Conservation (phyloP, 2,888 invertebrate genomes). For the Myopa tessellatipennis region DNA sequence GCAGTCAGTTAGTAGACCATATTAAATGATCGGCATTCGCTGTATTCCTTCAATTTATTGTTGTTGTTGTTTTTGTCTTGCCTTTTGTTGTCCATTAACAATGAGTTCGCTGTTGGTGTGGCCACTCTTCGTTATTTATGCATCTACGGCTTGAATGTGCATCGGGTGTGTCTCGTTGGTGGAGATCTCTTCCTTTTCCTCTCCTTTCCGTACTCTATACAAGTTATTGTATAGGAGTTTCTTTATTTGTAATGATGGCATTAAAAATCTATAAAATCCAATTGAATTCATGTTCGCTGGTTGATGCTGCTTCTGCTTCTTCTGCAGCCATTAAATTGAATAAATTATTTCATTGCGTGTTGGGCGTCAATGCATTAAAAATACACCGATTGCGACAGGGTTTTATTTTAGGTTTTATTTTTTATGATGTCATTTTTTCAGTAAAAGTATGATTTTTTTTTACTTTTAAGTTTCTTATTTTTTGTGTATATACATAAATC, state of each 20-base stretch:
- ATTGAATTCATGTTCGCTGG: conserved; percentile 9
- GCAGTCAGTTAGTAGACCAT: neutral
- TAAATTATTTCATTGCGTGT: conserved; percentile 22
- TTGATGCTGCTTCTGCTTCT: neutral
- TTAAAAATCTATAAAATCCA: conserved; percentile 30
- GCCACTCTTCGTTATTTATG: conserved; percentile 17
- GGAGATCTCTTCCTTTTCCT: no score
- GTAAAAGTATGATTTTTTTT: no score
- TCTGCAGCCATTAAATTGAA: conserved; percentile 7
- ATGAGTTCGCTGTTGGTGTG: no score
- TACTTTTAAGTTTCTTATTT: no score
- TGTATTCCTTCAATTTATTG: neutral
- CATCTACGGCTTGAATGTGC: neutral
- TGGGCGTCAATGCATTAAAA: conserved; percentile 13
- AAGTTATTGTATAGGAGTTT: neutral
- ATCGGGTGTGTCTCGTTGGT: neutral
- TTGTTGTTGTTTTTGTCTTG: neutral
- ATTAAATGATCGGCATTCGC: neutral
- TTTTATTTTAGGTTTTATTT: no score
- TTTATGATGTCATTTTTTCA: no score
- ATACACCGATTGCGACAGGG: no score
- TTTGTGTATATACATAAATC: no score
- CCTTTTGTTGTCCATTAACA: no score
- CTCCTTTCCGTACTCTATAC: no score
- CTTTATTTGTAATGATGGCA: conserved; percentile 19